Evolutionary conservation across 2,797 vertebrate genomes (phyloP).

Genomic region (Lepus townsendii): DNA sequence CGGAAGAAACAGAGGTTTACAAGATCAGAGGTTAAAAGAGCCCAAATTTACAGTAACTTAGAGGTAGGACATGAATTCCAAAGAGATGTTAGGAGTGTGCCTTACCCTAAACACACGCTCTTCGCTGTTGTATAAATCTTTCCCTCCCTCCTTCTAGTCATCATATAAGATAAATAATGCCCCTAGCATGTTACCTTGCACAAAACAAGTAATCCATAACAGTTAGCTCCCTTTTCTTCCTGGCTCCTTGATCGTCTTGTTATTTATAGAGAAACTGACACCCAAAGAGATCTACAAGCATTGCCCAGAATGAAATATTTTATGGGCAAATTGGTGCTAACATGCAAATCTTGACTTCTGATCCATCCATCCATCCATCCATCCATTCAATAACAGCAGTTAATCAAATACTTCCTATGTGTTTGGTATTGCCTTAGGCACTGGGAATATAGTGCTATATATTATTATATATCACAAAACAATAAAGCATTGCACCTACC

Average conservation of each 20-base stretch:
- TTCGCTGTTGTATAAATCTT: not conserved
- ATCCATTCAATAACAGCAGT: not conserved
- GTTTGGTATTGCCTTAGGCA: not conserved
- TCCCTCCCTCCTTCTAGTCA: not conserved
- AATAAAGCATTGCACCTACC: not conserved
- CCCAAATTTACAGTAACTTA: not conserved
- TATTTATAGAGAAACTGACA: not conserved
- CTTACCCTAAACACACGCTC: not conserved
- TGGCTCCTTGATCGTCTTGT: not conserved
- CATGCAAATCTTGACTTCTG: slow-evolving; percentile 27
- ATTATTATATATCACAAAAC: not conserved
- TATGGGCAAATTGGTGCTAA: not conserved
- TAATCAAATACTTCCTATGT: not conserved
- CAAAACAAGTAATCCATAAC: not conserved
- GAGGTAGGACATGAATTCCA: not conserved
- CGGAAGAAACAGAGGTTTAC: slow-evolving; percentile 17
- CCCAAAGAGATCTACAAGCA: not conserved
- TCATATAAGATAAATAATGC: not conserved
- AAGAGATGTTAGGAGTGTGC: not conserved
- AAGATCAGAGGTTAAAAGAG: not conserved
- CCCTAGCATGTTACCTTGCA: not conserved
- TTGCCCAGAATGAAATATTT: not conserved
- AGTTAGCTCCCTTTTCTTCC: not conserved
- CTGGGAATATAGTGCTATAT: not conserved
- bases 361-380: not conserved